Evolutionary conservation across 2,113 vertebrate species (phyloP).

Genomic region (Brachionichthys hirsutus): DNA sequence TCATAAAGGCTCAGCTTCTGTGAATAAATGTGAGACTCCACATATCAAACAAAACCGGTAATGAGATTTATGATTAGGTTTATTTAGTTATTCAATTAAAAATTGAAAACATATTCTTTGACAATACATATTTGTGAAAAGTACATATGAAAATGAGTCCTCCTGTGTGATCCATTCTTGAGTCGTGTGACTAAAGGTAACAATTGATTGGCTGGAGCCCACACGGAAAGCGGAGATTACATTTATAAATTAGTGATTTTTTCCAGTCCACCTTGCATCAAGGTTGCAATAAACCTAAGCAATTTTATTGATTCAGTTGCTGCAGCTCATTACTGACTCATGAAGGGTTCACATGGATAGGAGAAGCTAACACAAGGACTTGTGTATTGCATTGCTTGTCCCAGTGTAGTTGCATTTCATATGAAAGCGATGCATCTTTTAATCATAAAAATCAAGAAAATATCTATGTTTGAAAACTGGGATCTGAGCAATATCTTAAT

Average conservation of each 20-base stretch:
- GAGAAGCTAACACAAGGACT: constrained; percentile 30
- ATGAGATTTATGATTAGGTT: constrained; percentile 13
- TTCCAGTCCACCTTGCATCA: constrained; percentile 32
- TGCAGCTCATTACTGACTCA: constrained; percentile 58
- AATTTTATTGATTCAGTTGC: constrained; percentile 48
- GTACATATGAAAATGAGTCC: neutral
- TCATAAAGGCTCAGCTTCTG: neutral
- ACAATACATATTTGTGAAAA: constrained; percentile 6
- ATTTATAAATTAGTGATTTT: constrained; percentile 26
- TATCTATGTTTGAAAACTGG: neutral
- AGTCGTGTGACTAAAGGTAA: neutral
- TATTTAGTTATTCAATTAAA: constrained; percentile 12
- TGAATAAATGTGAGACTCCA: constrained; percentile 2
- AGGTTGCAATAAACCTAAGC: constrained; percentile 46
- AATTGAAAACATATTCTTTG: constrained; percentile 7
- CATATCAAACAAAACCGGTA: constrained; percentile 1
- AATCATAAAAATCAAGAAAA: neutral
- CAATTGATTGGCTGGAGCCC: constrained; percentile 22
- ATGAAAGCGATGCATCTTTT: constrained; percentile 5
- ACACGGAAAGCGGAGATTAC: constrained; percentile 11
- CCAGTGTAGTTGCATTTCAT: constrained; percentile 2
- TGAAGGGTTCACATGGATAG: constrained; percentile 37
- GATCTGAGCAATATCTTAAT: constrained; percentile 3
- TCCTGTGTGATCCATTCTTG: constrained; percentile 6
- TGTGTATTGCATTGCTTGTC: neutral